Percentiles rank a stretch among this genome's conserved stretches.
Conservation (phyloP, 2,888 invertebrate genomes). For the Embidobia sp. region DNA sequence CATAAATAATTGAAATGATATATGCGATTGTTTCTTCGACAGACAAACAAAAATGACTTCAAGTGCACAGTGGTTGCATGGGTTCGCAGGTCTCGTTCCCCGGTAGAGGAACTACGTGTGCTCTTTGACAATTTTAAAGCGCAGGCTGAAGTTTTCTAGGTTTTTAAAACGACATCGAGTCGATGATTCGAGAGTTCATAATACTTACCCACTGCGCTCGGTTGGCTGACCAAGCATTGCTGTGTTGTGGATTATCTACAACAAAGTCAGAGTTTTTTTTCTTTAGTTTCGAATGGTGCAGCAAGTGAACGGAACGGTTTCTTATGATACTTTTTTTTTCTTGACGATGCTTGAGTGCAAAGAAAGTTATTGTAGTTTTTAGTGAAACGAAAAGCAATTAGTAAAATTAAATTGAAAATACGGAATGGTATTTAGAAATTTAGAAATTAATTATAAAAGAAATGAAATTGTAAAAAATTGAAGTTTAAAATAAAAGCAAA, state of each 20-base stretch:
- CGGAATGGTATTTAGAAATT: too few relatives aligned
- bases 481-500: too few relatives aligned
- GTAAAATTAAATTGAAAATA: too few relatives aligned
- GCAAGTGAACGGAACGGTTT: too few relatives aligned
- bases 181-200: constrained; percentile 26
- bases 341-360: too few relatives aligned
- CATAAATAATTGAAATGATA: too few relatives aligned
- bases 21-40: neutral
- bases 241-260: constrained; percentile 86
- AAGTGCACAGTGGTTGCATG: constrained; percentile 25
- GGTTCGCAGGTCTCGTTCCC: constrained; percentile 21
- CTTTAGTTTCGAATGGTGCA: neutral
- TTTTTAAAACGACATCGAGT: constrained; percentile 18
- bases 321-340: too few relatives aligned
- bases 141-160: constrained; percentile 20
- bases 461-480: too few relatives aligned
- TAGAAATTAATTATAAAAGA: too few relatives aligned
- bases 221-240: constrained; percentile 82
- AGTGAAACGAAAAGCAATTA: too few relatives aligned
- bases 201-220: constrained; percentile 84
- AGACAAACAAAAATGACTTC: constrained; percentile 15
- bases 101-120: constrained; percentile 22
- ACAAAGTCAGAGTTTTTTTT: constrained; percentile 70
- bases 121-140: constrained; percentile 25
- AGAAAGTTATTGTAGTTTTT: too few relatives aligned